A percentile compares a stretch with the other conserved stretches of the same genome.
Conservation (phyloP, 2,113 vertebrate species). For the Tragelaphus strepsiceros region DNA sequence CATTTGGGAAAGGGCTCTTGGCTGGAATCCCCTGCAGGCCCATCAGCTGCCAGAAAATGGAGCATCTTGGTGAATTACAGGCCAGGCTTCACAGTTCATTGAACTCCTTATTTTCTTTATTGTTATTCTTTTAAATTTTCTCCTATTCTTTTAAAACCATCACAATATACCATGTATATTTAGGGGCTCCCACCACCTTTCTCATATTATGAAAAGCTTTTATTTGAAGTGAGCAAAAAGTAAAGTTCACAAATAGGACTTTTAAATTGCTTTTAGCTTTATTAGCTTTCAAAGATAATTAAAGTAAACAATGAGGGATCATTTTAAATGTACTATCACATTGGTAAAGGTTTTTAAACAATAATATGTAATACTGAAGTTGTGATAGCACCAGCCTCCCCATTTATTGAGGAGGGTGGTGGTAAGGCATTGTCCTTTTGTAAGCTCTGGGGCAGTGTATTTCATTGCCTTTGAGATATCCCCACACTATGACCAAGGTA, state of each 20-base stretch:
- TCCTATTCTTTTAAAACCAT: background rate
- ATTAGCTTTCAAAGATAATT: background rate
- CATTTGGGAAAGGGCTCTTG: background rate
- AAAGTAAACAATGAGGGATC: background rate
- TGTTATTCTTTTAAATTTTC: background rate
- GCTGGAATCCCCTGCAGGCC: too few species aligned
- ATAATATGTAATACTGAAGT: background rate
- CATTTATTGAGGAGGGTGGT: background rate
- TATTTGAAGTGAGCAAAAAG: background rate
- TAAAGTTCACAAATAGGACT: background rate
- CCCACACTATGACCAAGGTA: background rate
- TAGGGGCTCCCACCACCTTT: background rate
- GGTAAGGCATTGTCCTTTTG: background rate
- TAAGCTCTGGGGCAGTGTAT: too few species aligned
- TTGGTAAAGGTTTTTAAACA: background rate
- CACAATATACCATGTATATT: background rate
- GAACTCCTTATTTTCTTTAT: background rate
- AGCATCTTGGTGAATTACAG: background rate
- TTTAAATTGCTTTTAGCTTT: background rate
- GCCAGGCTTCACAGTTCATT: background rate
- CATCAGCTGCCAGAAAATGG: background rate
- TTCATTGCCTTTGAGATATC: background rate
- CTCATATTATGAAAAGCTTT: background rate
- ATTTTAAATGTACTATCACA: background rate
- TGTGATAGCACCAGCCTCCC: background rate